Base-by-base conservation (phyloP, 1,140 invertebrate genomes). In the Diachasmimorpha longicaudata region DNA sequence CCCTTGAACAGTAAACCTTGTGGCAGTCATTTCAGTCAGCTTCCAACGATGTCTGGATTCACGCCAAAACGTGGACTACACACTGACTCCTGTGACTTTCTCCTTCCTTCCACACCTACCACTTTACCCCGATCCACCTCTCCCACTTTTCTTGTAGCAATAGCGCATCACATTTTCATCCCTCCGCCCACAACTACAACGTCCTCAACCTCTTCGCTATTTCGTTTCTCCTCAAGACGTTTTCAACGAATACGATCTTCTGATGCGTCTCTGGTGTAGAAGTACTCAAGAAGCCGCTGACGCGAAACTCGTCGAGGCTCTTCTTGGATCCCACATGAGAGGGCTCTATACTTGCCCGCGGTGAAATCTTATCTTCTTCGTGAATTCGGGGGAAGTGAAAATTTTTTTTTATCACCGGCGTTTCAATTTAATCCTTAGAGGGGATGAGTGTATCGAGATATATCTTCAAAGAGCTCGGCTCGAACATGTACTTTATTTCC, bases 231-330 rank as follows among this genome's bases (percentile, higher is more conserved):
- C 25, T 48, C 10, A 48, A 48, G 36, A 66, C 25, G 48, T 52
- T 52, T 52, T 52, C 48, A 37, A 39, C 71, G 71, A 77, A 75
- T 72, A 75, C 58, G 77, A 75, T 73, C 75, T 63, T 63, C 58
- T 72, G 73, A 75, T 78, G 73, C 72, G 73, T 75, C 69, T 78
- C 25, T 52, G 48, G 44, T 46, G 11, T 46, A 46, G 46, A 67
- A 44, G 48, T 70, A 69, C 72, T 77, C 42, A 68, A 74, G 36
- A 77, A 77, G 23, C 46, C 68, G 76, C 76, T 77, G 76, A 77
- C 72, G 52, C 37, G 48, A 37, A 74, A 69, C 16, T 66, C 68
- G 13, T 21, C 58, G 67, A 37, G 16, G 68, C 48, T 70, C 52
- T 72, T 72, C 39, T 42, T 39, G 14, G 48, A 37, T 37, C 19